phyloP scores from a whole-genome alignment of 2,888 invertebrate species.

The Erebia epiphron region DNA sequence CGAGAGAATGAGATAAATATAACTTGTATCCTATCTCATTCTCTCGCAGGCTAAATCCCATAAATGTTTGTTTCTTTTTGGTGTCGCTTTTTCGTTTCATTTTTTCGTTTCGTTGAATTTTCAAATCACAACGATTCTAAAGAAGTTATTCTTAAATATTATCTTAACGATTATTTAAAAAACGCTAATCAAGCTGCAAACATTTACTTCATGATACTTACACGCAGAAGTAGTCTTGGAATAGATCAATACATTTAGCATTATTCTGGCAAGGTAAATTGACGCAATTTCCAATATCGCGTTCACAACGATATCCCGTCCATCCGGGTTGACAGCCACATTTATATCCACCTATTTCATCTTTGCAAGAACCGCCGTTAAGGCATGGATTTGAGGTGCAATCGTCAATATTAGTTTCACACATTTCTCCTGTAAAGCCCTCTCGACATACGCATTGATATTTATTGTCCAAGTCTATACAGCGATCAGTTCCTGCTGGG shows the following conservation, averaged over 20 bases:
- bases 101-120: no score
- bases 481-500: conserved; percentile 94
- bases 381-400: conserved; percentile 93
- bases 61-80: no score
- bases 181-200: not conserved
- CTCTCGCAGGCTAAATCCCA: no score
- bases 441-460: conserved; percentile 94
- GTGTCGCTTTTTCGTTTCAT: no score
- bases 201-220: conserved; percentile 77
- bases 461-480: conserved; percentile 94
- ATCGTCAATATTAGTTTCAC: conserved; percentile 94
- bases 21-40: no score
- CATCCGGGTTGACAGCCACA: conserved; percentile 93
- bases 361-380: conserved; percentile 94
- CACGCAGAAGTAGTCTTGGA: conserved; percentile 96
- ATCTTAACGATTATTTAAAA: not conserved
- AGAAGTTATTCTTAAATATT: no score
- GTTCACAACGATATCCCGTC: conserved; percentile 93
- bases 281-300: conserved; percentile 93
- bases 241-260: conserved; percentile 94
- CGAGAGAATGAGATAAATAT: no score
- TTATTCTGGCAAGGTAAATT: conserved; percentile 96
- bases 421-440: conserved; percentile 92
- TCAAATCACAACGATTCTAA: no score
- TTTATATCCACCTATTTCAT: conserved; percentile 92